A percentile compares a stretch with the other conserved stretches of the same genome.
Conservation (phyloP, 1,140 invertebrate genomes). For the Probaryconus sp. region DNA sequence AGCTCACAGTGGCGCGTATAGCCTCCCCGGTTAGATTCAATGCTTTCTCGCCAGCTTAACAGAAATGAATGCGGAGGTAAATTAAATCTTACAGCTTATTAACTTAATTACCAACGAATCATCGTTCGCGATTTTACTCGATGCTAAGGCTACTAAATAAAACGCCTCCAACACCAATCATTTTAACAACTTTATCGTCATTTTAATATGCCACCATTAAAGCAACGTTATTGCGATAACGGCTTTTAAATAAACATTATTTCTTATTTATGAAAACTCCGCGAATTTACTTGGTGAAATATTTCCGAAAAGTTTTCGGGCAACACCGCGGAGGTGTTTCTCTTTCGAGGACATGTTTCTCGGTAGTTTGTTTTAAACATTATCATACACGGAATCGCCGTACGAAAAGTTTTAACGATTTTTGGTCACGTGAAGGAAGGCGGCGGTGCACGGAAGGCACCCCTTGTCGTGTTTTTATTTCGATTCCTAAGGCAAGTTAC, state of each 20-base stretch:
- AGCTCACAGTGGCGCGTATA: not conserved
- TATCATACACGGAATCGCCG: constrained; percentile 39
- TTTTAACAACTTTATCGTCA: too few species aligned
- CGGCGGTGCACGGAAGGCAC: constrained; percentile 36
- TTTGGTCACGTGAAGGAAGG: constrained; percentile 50
- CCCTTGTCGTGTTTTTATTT: constrained; percentile 42
- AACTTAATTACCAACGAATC: constrained; percentile 33
- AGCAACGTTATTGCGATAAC: too few species aligned
- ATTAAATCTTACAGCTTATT: constrained; percentile 37
- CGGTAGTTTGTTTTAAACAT: constrained; percentile 48
- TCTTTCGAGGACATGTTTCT: constrained; percentile 24
- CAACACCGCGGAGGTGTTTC: not conserved
- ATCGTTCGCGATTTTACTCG: constrained; percentile 5
- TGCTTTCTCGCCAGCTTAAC: not conserved
- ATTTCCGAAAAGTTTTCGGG: too few species aligned
- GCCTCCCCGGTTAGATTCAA: constrained; percentile 6
- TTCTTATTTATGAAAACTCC: not conserved
- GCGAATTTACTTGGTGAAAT: too few species aligned
- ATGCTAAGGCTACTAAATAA: too few species aligned
- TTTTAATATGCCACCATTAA: too few species aligned
- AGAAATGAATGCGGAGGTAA: constrained; percentile 9
- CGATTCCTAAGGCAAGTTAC: constrained; percentile 42
- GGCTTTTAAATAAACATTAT: too few species aligned
- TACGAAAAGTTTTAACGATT: constrained; percentile 59
- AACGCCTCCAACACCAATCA: too few species aligned